Percentiles rank a stretch among this genome's conserved stretches.
Evolutionary conservation across 2,797 vertebrate species (phyloP).

Genomic region (Pangasius mekongensis): DNA sequence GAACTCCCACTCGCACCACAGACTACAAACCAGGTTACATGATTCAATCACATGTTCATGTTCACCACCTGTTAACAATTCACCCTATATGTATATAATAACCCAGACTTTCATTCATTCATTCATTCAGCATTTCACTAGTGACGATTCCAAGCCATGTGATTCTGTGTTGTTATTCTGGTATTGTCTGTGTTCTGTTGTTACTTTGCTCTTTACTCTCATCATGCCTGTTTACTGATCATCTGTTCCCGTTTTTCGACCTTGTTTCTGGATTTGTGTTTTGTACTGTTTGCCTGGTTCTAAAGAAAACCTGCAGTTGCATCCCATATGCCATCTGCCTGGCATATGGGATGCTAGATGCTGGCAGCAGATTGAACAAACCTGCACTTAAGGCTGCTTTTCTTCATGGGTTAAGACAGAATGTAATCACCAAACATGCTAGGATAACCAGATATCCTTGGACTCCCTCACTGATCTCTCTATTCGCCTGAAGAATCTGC

Average conservation of each 20-base stretch:
- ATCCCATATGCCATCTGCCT: background rate
- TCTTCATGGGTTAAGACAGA: background rate
- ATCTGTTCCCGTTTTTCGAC: background rate
- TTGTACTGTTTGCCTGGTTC: background rate
- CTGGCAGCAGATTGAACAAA: background rate
- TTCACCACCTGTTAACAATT: background rate
- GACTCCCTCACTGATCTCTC: background rate
- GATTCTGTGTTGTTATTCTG: background rate
- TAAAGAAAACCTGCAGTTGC: slow-evolving; percentile 4
- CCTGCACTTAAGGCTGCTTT: background rate
- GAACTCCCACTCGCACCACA: background rate
- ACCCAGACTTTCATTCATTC: background rate
- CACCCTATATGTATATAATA: background rate
- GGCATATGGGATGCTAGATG: background rate
- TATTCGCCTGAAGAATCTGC: slow-evolving; percentile 1
- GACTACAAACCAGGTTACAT: background rate
- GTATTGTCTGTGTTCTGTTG: background rate
- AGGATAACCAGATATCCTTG: background rate
- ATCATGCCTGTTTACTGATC: background rate
- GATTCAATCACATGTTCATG: background rate
- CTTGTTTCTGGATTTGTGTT: slow-evolving; percentile 2
- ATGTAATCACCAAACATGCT: background rate
- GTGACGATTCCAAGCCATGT: background rate
- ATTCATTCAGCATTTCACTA: background rate
- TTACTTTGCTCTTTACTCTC: background rate